These are phyloP conservation scores for Tuberolachnus salignus DNA, from an alignment of 2,888 invertebrate genomes.

Conservation along the genomic window DNA sequence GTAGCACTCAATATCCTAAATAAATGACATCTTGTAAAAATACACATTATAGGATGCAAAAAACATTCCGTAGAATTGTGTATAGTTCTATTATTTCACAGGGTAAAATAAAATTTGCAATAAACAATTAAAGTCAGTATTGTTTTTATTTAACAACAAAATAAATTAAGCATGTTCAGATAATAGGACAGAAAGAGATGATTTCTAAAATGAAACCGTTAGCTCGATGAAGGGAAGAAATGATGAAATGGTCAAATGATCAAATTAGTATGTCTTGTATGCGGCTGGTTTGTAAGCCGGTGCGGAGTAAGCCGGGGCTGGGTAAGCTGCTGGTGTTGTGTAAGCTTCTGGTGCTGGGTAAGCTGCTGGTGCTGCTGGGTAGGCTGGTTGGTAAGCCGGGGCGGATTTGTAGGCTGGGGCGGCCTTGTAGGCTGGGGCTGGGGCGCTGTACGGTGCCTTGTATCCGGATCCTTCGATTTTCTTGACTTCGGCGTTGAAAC, in stretches of 20 bases:
- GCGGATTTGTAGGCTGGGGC: conserved; percentile 10
- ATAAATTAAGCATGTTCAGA: background rate
- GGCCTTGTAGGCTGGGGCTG: background rate
- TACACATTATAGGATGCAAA: too few species aligned
- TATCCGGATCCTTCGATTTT: conserved; percentile 59
- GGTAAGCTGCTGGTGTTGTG: background rate
- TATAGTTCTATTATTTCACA: too few species aligned
- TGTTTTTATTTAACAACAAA: background rate
- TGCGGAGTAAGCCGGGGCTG: conserved; percentile 7
- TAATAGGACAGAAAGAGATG: background rate
- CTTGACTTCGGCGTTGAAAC: conserved; percentile 68
- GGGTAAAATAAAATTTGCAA: too few species aligned
- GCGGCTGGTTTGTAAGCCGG: conserved; percentile 9
- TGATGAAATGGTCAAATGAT: background rate
- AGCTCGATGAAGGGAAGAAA: background rate
- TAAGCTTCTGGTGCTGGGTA: conserved; percentile 29
- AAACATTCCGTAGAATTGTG: too few species aligned
- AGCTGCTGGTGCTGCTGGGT: background rate
- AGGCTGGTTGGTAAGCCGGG: background rate
- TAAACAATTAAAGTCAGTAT: too few species aligned
- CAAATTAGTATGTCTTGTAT: conserved; percentile 14
- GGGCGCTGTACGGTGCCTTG: conserved; percentile 22
- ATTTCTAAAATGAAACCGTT: background rate
- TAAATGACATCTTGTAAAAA: too few species aligned
- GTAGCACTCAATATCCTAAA: too few species aligned